phyloP scores from a whole-genome alignment of 2,113 vertebrate genomes.

The Astatoreochromis straeleni region DNA sequence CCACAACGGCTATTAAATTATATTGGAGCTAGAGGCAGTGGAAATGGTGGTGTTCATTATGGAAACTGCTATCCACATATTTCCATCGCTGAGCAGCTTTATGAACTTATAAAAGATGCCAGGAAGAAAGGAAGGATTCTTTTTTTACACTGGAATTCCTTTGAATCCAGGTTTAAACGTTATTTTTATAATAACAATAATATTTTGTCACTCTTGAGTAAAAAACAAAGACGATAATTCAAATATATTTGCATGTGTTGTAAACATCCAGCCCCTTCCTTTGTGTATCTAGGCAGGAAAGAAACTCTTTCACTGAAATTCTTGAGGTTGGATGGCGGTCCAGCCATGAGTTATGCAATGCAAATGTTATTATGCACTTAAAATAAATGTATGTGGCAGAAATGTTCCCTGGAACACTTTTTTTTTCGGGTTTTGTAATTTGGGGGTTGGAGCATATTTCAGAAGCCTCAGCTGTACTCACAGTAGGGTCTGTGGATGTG shows the following conservation, averaged over 20 bases:
- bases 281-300: not conserved
- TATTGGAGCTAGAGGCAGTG: constrained; percentile 34
- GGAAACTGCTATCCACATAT: constrained; percentile 32
- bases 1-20: constrained; percentile 52
- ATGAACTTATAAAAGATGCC: not conserved
- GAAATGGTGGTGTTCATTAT: constrained; percentile 25
- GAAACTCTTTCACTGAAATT: not conserved
- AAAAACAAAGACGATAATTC: not conserved
- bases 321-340: not conserved
- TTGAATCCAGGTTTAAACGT: not conserved
- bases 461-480: not conserved
- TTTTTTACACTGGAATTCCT: not conserved
- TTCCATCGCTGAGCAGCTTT: constrained; percentile 23
- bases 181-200: not conserved
- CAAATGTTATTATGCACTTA: not conserved
- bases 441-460: not conserved
- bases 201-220: not conserved
- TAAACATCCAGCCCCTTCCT: not conserved
- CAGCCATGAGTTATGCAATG: not conserved
- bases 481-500: not conserved
- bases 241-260: not conserved
- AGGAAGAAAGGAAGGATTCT: not conserved
- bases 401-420: constrained; percentile 12
- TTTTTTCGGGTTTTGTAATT: not conserved
- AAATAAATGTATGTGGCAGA: not conserved